These are phyloP conservation scores for Montifringilla adamsi DNA, from an alignment of 2,113 vertebrate species.

Conservation along the genomic window DNA sequence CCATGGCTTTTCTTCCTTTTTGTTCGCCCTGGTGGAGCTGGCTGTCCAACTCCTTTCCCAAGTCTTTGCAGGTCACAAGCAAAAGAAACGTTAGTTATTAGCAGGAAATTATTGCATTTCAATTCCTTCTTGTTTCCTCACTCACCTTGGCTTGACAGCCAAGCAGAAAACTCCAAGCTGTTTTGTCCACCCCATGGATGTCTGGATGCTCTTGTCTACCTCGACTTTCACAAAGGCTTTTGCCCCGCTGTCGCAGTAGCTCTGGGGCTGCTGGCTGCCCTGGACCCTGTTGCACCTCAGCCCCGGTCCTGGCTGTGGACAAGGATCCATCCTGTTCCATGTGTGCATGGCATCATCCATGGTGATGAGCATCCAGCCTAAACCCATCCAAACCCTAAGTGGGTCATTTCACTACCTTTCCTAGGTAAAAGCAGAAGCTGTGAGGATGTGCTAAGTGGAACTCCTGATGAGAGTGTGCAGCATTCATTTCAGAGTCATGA, in stretches of 20 bases:
- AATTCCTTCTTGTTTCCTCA: neutral
- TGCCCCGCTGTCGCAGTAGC: neutral
- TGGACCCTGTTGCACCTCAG: neutral
- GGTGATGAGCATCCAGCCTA: rapidly evolving
- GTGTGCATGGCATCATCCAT: rapidly evolving
- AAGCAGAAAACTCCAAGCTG: neutral
- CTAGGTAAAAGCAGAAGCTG: neutral
- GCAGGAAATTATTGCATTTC: neutral
- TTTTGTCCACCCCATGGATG: neutral
- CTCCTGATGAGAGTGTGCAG: neutral
- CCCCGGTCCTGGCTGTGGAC: rapidly evolving
- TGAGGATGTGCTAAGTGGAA: neutral
- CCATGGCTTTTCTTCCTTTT: neutral
- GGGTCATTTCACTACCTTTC: neutral
- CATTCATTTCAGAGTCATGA: neutral
- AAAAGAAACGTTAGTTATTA: neutral
- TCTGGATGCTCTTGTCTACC: neutral
- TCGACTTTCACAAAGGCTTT: neutral
- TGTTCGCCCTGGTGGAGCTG: neutral
- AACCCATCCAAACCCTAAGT: neutral
- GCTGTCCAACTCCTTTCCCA: neutral
- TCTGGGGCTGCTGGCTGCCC: neutral
- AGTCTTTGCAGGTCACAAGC: neutral
- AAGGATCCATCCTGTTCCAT: rapidly evolving
- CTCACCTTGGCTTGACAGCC: neutral